These are phyloP conservation scores for Rhinolophus ferrumequinum DNA, from an alignment of 2,113 vertebrate genomes.

Conservation along the genomic window DNA sequence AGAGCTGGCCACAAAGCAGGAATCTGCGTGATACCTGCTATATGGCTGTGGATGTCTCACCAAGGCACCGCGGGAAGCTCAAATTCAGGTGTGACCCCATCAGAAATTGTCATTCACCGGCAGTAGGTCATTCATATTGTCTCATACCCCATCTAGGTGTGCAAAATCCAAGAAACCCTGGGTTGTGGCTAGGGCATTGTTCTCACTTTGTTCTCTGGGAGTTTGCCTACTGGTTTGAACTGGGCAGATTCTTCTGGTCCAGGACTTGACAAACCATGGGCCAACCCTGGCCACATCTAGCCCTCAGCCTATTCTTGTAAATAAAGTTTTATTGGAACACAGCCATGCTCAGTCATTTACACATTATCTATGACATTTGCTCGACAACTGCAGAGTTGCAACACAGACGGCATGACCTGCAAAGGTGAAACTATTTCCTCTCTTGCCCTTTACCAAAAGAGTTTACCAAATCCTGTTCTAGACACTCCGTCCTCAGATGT, in stretches of 20 bases:
- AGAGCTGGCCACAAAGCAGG: not conserved
- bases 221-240: not conserved
- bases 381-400: no score
- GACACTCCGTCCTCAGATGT: not conserved
- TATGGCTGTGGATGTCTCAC: not conserved
- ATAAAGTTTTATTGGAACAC: slow-evolving; percentile 13
- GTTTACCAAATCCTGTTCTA: not conserved
- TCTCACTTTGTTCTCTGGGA: not conserved
- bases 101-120: not conserved
- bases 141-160: not conserved
- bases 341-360: not conserved
- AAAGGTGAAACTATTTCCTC: not conserved
- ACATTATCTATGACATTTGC: not conserved
- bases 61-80: not conserved
- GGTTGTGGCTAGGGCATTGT: not conserved
- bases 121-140: not conserved
- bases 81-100: not conserved
- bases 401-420: not conserved
- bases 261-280: not conserved
- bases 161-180: not conserved
- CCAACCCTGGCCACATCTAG: not conserved
- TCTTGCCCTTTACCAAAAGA: not conserved
- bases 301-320: not conserved
- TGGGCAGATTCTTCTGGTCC: not conserved
- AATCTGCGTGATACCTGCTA: not conserved